Conservation (phyloP, 2,888 invertebrate genomes). For the Polymixis flavicincta region DNA sequence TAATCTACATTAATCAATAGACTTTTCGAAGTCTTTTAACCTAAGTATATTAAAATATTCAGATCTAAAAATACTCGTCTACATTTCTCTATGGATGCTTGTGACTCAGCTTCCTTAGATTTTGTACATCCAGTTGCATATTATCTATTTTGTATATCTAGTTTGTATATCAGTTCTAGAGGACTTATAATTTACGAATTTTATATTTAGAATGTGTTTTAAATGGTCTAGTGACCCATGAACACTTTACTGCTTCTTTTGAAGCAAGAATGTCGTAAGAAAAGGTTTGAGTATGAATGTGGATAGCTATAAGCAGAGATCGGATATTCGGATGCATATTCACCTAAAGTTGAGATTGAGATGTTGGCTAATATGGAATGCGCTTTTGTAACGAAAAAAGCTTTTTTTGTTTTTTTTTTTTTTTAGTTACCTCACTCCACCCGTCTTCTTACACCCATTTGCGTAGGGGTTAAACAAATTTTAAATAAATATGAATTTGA, state of each 20-base stretch:
- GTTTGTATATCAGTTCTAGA: neutral
- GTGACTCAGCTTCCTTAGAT: neutral
- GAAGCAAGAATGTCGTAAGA: neutral
- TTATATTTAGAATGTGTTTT: neutral
- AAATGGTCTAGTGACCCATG: conserved; percentile 3
- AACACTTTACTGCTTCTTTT: too few relatives aligned
- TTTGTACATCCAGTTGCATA: too few relatives aligned
- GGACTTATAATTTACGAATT: neutral
- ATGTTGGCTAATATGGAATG: too few relatives aligned
- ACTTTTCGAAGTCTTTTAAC: neutral
- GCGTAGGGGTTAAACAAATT: too few relatives aligned
- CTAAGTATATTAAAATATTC: neutral
- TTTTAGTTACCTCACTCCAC: too few relatives aligned
- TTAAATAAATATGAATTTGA: too few relatives aligned
- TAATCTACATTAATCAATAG: conserved; percentile 25
- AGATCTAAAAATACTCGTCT: neutral
- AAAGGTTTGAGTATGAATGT: neutral
- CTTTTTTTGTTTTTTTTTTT: too few relatives aligned
- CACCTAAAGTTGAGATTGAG: too few relatives aligned
- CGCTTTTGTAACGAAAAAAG: too few relatives aligned
- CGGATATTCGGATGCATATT: too few relatives aligned
- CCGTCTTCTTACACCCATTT: too few relatives aligned
- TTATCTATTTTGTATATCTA: too few relatives aligned
- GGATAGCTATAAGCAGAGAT: neutral
- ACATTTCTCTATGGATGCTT: neutral